Evolutionary conservation across 2,888 invertebrate species (phyloP).

Genomic region (Chalcis sispes): DNA sequence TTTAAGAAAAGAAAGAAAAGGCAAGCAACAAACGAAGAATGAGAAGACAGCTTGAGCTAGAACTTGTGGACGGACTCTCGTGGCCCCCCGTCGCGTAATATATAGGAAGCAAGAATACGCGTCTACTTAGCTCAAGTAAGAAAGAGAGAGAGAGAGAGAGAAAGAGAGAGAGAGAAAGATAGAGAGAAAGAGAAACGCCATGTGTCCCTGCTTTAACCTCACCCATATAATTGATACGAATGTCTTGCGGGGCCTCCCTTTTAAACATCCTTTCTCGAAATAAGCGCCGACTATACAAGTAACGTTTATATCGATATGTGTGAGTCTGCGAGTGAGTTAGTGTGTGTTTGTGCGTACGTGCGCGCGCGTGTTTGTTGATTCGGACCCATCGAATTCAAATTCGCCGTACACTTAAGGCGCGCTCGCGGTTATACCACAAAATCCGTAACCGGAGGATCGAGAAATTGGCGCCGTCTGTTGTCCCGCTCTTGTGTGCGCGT

Average conservation of each 20-base stretch:
- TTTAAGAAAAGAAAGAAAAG: neutral
- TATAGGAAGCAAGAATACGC: slow-evolving; percentile 70
- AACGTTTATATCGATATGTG: neutral
- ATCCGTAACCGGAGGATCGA: no score
- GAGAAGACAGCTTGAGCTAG: slow-evolving; percentile 27
- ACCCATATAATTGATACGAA: slow-evolving; percentile 75
- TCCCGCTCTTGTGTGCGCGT: no score
- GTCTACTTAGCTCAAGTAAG: slow-evolving; percentile 63
- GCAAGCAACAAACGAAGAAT: neutral
- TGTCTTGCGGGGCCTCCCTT: slow-evolving; percentile 69
- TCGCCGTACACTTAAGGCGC: no score
- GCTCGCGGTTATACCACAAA: no score
- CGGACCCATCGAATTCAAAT: no score
- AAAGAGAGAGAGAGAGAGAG: no score
- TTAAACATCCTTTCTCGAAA: slow-evolving; percentile 66
- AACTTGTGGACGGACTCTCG: slow-evolving; percentile 52
- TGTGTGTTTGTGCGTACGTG: no score
- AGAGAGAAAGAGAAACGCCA: slow-evolving; percentile 60
- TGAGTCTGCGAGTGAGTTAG: no score
- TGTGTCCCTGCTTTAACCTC: slow-evolving; percentile 68
- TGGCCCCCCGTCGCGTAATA: slow-evolving; percentile 73
- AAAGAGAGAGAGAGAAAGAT: neutral
- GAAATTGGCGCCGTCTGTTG: no score
- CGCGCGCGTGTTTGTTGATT: no score
- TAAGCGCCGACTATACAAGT: slow-evolving; percentile 16